These are phyloP conservation scores for Zalophus californianus DNA, from an alignment of 2,797 vertebrate species.

Conservation along the genomic window DNA sequence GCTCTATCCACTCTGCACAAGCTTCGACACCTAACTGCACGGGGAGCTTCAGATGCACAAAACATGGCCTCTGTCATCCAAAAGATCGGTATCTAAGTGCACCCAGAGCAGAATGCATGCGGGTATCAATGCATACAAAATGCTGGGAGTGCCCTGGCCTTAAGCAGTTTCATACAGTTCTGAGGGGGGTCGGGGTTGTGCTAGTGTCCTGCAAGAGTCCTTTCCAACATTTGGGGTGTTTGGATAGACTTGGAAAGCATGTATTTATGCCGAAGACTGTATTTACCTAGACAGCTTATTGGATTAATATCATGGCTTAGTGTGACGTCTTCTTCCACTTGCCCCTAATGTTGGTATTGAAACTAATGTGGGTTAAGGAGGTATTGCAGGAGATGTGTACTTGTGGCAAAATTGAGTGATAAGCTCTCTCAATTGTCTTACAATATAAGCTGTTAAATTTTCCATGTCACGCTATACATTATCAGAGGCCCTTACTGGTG, in stretches of 20 bases:
- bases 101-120: not conserved
- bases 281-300: not conserved
- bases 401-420: not conserved
- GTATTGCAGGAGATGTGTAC: not conserved
- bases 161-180: too few relatives aligned
- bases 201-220: too few relatives aligned
- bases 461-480: not conserved
- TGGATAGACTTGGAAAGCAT: not conserved
- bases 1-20: too few relatives aligned
- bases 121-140: not conserved
- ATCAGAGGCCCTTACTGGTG: not conserved
- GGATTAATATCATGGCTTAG: not conserved
- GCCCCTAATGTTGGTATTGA: too few relatives aligned
- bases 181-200: too few relatives aligned
- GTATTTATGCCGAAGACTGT: not conserved
- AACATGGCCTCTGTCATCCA: not conserved
- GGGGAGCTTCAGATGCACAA: not conserved
- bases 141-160: accelerated
- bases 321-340: not conserved
- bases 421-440: not conserved
- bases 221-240: not conserved
- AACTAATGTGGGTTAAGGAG: not conserved
- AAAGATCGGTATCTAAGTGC: too few relatives aligned
- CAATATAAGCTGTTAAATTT: too few relatives aligned
- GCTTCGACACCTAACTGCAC: not conserved